Evolutionary conservation across 2,888 invertebrate species (phyloP), one percentile per base, ranked within the genome.

Genomic region (Heliconius hortense): DNA sequence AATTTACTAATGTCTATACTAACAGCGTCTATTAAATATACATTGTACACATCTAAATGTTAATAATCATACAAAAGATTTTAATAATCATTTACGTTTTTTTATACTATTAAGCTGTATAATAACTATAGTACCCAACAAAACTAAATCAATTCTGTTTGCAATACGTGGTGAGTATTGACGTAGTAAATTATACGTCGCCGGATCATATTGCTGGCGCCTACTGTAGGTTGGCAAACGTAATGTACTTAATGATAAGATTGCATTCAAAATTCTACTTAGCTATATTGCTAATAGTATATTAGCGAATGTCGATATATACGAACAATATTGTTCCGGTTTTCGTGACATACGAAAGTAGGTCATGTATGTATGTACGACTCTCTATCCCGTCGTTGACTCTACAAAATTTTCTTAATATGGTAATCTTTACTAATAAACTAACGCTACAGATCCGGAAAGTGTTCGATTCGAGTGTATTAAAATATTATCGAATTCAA

Each of bases 401-500:
- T 56, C 8, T 8, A 69, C 48, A 4, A n/a, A 26, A 28, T 56
- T 31, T 35, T 15, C 3, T 24, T 8, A n/a, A 8, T 35, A 56
- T 10, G 21, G n/a, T 8, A 10, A 8, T 69, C 10, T 11, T 48
- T 48, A 53, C 39, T 48, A 68, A n/a, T 53, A 69, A 7, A n/a
- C 15, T 31, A 18, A 8, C 24, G 18, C 31, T 28, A 8, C 1
- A 35, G n/a, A 18, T n/a, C n/a, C 24, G n/a, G n/a, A 5, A 3
- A 56, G 43, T 62, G 13, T 70, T 62, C 8, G 18, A 11, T 53
- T 24, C 21, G 24, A 70, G 66, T 56, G 31, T 62, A 31, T 18
- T 66, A n/a, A 59, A 68, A 62, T 72, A 60, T 71, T 64, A 72
- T 73, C 48, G n/a, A 60, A 77, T 75, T 81, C 80, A 83, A 87